These are phyloP conservation scores for Megastigmus dorsalis DNA, from an alignment of 2,888 invertebrate genomes.

Conservation along the genomic window DNA sequence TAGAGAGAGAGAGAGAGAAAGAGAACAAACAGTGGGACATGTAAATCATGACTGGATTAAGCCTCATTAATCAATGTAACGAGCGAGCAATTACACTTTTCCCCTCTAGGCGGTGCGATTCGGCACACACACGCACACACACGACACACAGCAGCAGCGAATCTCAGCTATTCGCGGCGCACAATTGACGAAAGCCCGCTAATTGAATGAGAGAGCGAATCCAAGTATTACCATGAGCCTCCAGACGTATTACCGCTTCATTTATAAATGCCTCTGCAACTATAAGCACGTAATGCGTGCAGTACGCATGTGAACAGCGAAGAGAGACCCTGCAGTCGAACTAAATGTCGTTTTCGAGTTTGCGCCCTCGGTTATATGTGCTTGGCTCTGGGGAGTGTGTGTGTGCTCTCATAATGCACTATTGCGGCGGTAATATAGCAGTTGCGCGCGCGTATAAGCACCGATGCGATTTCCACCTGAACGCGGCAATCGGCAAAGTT, in stretches of 20 bases:
- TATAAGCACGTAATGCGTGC: too few species aligned
- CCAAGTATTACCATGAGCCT: too few species aligned
- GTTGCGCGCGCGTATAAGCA: background rate
- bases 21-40: too few species aligned
- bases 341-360: background rate
- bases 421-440: too few species aligned
- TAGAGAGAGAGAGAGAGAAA: background rate
- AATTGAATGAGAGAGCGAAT: conserved; percentile 23
- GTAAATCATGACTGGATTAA: conserved; percentile 32
- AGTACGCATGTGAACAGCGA: background rate
- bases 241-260: background rate
- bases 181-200: background rate
- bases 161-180: background rate
- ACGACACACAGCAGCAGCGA: too few species aligned
- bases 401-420: background rate
- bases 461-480: background rate
- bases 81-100: conserved; percentile 40
- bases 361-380: too few species aligned
- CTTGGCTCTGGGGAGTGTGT: too few species aligned
- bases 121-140: too few species aligned
- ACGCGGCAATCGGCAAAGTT: conserved; percentile 28
- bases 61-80: conserved; percentile 44
- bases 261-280: background rate
- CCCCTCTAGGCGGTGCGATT: background rate
- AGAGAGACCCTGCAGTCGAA: background rate